Evolutionary conservation across 1,140 invertebrate species (phyloP).

Genomic region (Nomia melanderi): DNA sequence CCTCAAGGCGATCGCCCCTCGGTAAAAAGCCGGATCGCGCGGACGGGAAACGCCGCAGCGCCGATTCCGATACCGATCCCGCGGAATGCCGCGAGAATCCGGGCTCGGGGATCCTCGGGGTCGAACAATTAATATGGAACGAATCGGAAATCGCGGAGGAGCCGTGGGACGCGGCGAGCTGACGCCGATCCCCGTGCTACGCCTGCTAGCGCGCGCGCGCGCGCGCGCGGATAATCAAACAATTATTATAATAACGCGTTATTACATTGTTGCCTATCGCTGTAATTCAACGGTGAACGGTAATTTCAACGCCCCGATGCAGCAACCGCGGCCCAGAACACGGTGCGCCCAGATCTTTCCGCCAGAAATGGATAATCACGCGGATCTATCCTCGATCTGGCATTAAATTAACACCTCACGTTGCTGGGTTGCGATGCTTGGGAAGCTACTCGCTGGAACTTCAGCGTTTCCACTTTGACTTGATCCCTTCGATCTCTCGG

Average conservation of each 20-base stretch:
- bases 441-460: no score
- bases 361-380: background rate
- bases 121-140: background rate
- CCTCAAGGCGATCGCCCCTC: slow-evolving; percentile 48
- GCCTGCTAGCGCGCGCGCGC: background rate
- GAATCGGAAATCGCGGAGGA: background rate
- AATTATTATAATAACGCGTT: slow-evolving; percentile 44
- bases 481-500: no score
- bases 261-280: slow-evolving; percentile 40
- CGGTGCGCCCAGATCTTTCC: background rate
- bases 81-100: no score
- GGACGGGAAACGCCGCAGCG: no score
- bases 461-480: no score
- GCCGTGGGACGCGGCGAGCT: background rate
- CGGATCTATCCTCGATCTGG: background rate
- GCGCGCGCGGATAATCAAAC: slow-evolving; percentile 22
- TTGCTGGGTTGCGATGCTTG: no score
- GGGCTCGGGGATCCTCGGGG: no score
- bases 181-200: background rate
- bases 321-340: background rate
- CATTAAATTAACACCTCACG: slow-evolving; percentile 2
- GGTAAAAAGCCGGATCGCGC: background rate
- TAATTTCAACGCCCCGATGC: slow-evolving; percentile 26
- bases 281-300: slow-evolving; percentile 11
- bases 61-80: no score